Evolutionary conservation across 2,113 vertebrate genomes (phyloP), one percentile per base, ranked within the genome.

Genomic region (Pleuronectes platessa): DNA sequence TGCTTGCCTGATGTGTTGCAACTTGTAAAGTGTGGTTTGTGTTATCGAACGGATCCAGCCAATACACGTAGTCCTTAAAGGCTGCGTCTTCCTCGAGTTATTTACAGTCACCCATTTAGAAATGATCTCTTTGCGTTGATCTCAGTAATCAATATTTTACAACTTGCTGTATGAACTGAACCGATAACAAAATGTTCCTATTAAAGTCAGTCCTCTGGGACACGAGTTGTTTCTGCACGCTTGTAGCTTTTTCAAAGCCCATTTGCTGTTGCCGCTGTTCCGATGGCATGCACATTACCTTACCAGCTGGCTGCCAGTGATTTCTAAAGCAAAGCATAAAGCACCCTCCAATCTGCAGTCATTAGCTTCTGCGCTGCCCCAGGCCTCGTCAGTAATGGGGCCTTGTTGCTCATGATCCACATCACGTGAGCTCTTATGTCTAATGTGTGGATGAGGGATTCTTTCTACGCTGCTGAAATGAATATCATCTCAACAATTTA

Each of bases 271-370:
- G 15, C 55, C 0, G 17, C 65, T 68, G 47, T 63, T 84, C 80
- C 78, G 63, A 65, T 64, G 70, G 69, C 69, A 64, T 85, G 82
- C 74, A 76, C 74, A 87, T 88, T 86, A 82, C 72, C 62, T 68
- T 55, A 79, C 73, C 83, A 85, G 85, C 81, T 80, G 79, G 76
- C 61, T 87, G 77, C 69, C 54, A 61, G 71, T 79, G 77, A 81
- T 88, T 90, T 86, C 88, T 82, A 77, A 86, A 91, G 83, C 83
- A 82, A 87, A 82, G 77, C 86, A 88, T 86, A 83, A 90, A 91
- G 82, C 82, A 81, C 81, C 78, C 70, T 89, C 78, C 87, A 84
- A 85, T 91, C 88, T 89, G 74, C 84, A 85, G 82, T 86, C 86
- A 92, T 92, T 92, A 90, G 81, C 81, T 79, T 76, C 54, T 71